phyloP scores from a whole-genome alignment of 2,113 vertebrate genomes.

The Glaucidium brasilianum region DNA sequence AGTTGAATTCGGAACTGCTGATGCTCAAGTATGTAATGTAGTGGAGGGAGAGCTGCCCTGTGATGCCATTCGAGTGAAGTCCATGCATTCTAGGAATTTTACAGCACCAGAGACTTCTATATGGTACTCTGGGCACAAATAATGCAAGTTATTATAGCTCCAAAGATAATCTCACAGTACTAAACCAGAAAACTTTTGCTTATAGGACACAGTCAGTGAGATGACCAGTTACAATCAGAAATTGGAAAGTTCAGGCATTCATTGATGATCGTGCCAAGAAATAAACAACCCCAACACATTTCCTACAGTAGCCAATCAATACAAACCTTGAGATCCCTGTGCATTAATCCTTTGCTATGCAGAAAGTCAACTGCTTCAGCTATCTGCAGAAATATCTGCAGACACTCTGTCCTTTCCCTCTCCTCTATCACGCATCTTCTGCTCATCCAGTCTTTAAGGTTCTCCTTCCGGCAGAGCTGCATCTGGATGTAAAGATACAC shows the following conservation, averaged over 20 bases:
- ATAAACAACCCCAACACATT: neutral
- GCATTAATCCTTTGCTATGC: constrained; percentile 97
- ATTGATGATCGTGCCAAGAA: neutral
- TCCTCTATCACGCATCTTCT: constrained; percentile 84
- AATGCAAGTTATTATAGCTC: neutral
- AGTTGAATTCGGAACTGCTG: neutral
- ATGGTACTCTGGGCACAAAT: neutral
- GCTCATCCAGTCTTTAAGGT: constrained; percentile 98
- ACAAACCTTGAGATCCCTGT: constrained; percentile 96
- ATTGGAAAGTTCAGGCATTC: neutral
- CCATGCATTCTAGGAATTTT: neutral
- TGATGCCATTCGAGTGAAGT: neutral
- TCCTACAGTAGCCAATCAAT: neutral
- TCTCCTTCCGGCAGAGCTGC: constrained; percentile 97
- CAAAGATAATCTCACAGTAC: neutral
- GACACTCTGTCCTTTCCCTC: constrained; percentile 84
- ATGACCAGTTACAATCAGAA: neutral
- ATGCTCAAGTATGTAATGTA: neutral
- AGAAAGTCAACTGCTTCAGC: constrained; percentile 94
- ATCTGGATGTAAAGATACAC: constrained; percentile 99
- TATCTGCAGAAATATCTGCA: constrained; percentile 96
- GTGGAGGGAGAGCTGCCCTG: neutral
- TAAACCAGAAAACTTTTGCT: neutral
- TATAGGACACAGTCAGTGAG: neutral
- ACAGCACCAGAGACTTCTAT: neutral